Conservation (phyloP, 2,888 invertebrate genomes). For the Amiota mariae region DNA sequence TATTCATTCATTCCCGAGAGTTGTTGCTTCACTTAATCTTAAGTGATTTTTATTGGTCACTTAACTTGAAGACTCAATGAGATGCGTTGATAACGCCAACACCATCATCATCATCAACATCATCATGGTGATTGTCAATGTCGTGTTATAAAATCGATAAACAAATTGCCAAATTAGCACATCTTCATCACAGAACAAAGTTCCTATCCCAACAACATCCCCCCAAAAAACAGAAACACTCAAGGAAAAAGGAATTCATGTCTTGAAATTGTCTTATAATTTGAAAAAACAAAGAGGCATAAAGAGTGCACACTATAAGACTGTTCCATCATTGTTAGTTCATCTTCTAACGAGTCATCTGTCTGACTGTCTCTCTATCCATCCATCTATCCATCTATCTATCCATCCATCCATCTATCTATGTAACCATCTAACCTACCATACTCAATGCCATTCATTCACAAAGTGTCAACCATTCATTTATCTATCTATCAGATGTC, state of each 20-base stretch:
- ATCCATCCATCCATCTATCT: conserved; percentile 57
- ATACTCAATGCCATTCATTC: conserved; percentile 64
- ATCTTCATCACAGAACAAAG: conserved; percentile 36
- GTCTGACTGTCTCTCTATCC: not conserved
- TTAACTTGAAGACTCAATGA: conserved; percentile 46
- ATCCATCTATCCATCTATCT: not conserved
- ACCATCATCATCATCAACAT: conserved; percentile 35
- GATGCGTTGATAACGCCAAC: no score
- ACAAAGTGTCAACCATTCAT: conserved; percentile 52
- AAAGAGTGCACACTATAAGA: not conserved
- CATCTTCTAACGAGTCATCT: no score
- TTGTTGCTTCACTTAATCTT: conserved; percentile 58
- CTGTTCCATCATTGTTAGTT: no score
- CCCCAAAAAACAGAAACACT: not conserved
- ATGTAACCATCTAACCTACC: conserved; percentile 24
- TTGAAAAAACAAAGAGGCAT: not conserved
- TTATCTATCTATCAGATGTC: conserved; percentile 19
- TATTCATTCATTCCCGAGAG: conserved; percentile 32
- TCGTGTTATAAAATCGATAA: conserved; percentile 59
- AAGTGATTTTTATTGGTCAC: conserved; percentile 69
- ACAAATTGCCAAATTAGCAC: conserved; percentile 69
- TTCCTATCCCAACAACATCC: not conserved
- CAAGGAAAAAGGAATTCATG: not conserved
- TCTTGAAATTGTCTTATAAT: not conserved
- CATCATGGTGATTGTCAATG: conserved; percentile 10